Evolutionary conservation across 2,113 vertebrate genomes (phyloP), one percentile per base, ranked within the genome.

Genomic region (Passer domesticus): DNA sequence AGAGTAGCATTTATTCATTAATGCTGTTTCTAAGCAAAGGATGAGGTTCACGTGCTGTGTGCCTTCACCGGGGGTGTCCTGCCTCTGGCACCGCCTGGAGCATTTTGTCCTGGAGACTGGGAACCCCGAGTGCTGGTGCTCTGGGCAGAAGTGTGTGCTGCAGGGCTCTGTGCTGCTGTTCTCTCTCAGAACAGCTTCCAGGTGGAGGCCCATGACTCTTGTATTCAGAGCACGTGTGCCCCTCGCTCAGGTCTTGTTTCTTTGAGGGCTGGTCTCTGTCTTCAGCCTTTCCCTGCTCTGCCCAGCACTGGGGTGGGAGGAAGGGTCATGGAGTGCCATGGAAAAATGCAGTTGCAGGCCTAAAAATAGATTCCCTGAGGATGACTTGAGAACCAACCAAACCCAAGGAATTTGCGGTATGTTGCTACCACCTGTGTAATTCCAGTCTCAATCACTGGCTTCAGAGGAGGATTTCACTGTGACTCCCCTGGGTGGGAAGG

Each of bases 311-410:
- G 27, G 12, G 15, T 30, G 68, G 24, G 64, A 63, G 39, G 44
- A 14, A 63, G 56, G 37, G 47, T 68, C 41, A 47, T 20, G 25
- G 60, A 83, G 31, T 37, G n/a, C 58, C 12, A 1, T 30, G 20
- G 74, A 92, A 85, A 84, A 84, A 63, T 33, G 43, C 74, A 44
- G 20, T 89, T 41, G 12, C n/a, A 44, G 19, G 43, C 20, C 91
- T 95, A 70, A 94, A 92, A 87, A 85, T 91, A 94, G 50, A 27
- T 70, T 44, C 37, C 25, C 47, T 12, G 39, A 27, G 47, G 39
- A n/a, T 89, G 22, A 78, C 66, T 52, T 13, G 8, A 60, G 83
- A 79, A 37, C 30, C 9, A 74, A 16, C 52, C 73, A 83, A 80
- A 74, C 19, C 27, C 33, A 35, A 86, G 63, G 76, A 90, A 92